Evolutionary conservation across 2,888 invertebrate species (phyloP), one percentile per base, ranked within the genome.

Genomic region (Diarsia dahlii): DNA sequence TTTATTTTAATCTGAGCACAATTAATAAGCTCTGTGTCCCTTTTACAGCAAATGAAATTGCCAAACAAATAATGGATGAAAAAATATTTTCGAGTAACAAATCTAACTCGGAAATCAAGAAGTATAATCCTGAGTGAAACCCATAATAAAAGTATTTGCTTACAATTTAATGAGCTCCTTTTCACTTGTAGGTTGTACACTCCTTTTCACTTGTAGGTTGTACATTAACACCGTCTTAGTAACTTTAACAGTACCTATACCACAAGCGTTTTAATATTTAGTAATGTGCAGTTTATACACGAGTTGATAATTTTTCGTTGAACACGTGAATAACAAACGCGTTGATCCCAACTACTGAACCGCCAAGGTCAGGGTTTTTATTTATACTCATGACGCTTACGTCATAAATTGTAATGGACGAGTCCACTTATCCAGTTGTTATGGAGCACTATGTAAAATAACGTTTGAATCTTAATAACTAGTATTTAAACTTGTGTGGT

Each of bases 341-440:
- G 5, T n/a, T 12, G n/a, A 52, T 20, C 28, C 45, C 13, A n/a
- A 54, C 52, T 66, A 54, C 60, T 81, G 65, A 54, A 2, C 15
- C 45, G 13, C 39, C 64, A 54, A 81, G 65, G 52, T 45, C 48
- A 45, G 3, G 8, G 12, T 60, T 58, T 78, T 65, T 77, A 34
- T 73, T 18, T n/a, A 63, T 2, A 45, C 13, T 8, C 12, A 45
- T 63, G 63, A 45, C 63, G n/a, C 45, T n/a, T 15, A 58, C 58
- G 39, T 58, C 28, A 8, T 28, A 15, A 39, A 39, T 8, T 39
- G 8, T 58, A 2, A 6, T 45, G 13, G 0, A 6, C 15, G 23
- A n/a, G 63, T n/a, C 39, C 63, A 63, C 13, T 45, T 45, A 39
- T 2, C n/a, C 28, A 50, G 10, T 60, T 20, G 20, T 9, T 12